Evolutionary conservation across 2,888 invertebrate genomes (phyloP), one percentile per base, ranked within the genome.

Genomic region (Lycaena phlaeas): DNA sequence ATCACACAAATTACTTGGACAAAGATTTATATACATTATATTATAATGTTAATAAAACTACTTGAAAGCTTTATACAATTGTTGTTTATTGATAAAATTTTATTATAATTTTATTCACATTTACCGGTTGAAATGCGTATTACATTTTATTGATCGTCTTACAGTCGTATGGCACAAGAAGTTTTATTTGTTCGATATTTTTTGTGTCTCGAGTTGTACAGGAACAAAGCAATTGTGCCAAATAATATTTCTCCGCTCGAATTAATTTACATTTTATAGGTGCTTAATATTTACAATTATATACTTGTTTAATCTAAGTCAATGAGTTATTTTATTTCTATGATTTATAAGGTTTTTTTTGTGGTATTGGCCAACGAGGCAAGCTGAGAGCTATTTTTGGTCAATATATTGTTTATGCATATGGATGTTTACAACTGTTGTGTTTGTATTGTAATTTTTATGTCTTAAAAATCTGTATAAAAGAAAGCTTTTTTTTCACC

Each of bases 11-110:
- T 17, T 22, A 34, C 9, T 18, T 18, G 18, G 34, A 34, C 17
- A 18, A 18, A 31, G 34, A 34, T 34, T 34, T 34, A 34, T 34
- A 34, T 34, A 22, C 18, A 34, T 31, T 9, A 26, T 26, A 34
- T 34, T 18, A 18, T 18, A 12, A 34, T 17, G 34, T 34, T 34
- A 7, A 34, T 12, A 12, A 11, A 22, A 34, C 17, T 18, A 34
- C 34, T 34, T 22, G 18, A 34, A n/a, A 34, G 34, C 34, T 34
- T 34, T 34, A 34, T 34, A 34, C 34, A 34, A 34, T 34, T 34
- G 34, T 34, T 34, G 34, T 34, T 34, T 34, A 34, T 34, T 34
- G 34, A 34, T 34, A 34, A 34, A 34, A 3, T 17, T 22, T 34
- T 34, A 34, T 22, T 34, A 18, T 34, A 18, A 34, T 34, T 34